Evolutionary conservation across 2,113 vertebrate species (phyloP).

Genomic region (Coptodon rendalli): DNA sequence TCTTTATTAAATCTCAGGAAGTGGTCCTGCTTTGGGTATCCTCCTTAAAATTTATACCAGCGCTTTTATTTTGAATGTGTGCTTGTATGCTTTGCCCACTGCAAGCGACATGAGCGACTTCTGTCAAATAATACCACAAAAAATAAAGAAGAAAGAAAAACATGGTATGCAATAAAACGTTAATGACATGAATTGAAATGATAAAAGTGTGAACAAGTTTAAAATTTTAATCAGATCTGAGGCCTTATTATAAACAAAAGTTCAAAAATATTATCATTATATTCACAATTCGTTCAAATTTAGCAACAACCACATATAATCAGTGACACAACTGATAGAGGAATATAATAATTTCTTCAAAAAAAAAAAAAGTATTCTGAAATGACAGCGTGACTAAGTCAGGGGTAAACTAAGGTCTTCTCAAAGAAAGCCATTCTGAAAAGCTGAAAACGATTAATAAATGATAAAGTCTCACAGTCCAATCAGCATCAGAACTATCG

Average conservation of each 20-base stretch:
- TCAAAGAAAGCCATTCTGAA: conserved; percentile 10
- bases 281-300: not conserved
- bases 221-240: not conserved
- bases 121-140: not conserved
- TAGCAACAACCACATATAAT: not conserved
- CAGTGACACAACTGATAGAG: not conserved
- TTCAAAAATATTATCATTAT: not conserved
- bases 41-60: not conserved
- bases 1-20: not conserved
- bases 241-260: not conserved
- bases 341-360: not conserved
- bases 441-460: conserved; percentile 16
- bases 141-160: not conserved
- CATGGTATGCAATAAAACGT: not conserved
- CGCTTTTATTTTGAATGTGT: not conserved
- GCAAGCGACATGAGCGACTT: not conserved
- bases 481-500: not conserved
- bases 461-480: not conserved
- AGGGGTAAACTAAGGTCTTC: not conserved
- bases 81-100: not conserved
- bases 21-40: not conserved
- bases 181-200: not conserved
- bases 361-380: not conserved
- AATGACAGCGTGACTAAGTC: conserved; percentile 7
- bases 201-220: not conserved